A percentile compares a stretch with the other conserved stretches of the same genome.
Evolutionary conservation across 2,797 vertebrate species (phyloP).

Genomic region (Scolopax rusticola): DNA sequence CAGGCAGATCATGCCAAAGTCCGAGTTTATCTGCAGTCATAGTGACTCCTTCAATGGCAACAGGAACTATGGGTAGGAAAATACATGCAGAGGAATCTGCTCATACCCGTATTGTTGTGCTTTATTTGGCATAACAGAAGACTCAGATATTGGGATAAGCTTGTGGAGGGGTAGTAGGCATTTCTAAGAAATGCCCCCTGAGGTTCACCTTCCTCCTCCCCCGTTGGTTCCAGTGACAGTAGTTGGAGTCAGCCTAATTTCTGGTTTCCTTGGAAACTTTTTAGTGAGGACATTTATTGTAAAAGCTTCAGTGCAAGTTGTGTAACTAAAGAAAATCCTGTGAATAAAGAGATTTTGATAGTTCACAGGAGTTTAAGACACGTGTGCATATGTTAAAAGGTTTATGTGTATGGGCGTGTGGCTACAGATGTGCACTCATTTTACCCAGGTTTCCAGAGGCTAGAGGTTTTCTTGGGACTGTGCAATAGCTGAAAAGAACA

Average conservation of each 20-base stretch:
- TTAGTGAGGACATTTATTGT: background rate
- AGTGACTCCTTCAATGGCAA: background rate
- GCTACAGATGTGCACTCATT: rapidly evolving
- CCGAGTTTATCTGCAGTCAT: background rate
- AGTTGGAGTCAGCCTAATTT: background rate
- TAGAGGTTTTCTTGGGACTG: background rate
- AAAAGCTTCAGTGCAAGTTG: background rate
- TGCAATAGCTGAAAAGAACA: constrained; percentile 19
- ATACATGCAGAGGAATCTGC: background rate
- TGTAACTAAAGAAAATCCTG: background rate
- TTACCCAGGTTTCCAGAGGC: background rate
- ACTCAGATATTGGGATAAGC: background rate
- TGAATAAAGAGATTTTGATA: background rate
- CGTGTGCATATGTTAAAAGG: rapidly evolving
- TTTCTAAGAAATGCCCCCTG: background rate
- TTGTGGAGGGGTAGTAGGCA: background rate
- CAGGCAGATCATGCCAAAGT: background rate
- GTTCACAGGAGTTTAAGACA: background rate
- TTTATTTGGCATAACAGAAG: background rate
- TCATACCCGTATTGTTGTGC: background rate
- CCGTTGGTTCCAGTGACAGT: rapidly evolving
- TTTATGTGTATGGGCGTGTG: rapidly evolving
- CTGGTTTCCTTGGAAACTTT: background rate
- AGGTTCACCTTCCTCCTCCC: background rate
- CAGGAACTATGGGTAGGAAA: background rate